Base-by-base conservation (phyloP, 2,888 invertebrate genomes). In the Automeris io region DNA sequence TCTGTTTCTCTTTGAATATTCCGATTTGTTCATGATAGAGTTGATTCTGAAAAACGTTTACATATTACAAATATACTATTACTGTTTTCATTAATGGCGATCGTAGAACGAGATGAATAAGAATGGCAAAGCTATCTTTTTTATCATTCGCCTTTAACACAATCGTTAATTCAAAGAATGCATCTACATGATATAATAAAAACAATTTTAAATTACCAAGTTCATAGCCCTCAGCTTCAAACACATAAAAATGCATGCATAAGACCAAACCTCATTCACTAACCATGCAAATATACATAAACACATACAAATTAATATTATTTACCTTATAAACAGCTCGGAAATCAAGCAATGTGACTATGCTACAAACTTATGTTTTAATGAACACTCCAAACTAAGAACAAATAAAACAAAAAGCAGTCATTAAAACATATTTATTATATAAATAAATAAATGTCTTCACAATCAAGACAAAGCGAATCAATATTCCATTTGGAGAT, bases 11-110 rank as follows among this genome's bases (percentile, higher is more conserved):
- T 29, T 85, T 82, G 41, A 87, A 68, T 37, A 86, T 76, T 2
- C 69, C 53, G 42, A 92, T 85, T 63, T 92, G 91, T 51, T 91
- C 91, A 45, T 89, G 88, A 59, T 90, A 92, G 6, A 91, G 64
- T 67, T 88, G 83, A 61, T 89, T 86, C 90, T 89, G 79, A 51
- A 86, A 78, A 47, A 12, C 39, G 16, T 8, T 32, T 37, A 18
- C 9, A 31, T 37, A 9, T 13, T 33, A 24, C 2, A 23, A 23
- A 25, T 12, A 18, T 18, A 26, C 12, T 7, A n/a, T n/a, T n/a
- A n/a, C n/a, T n/a, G n/a, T n/a, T n/a, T n/a, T n/a, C n/a, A n/a
- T n/a, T n/a, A n/a, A n/a, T n/a, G n/a, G n/a, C n/a, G n/a, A n/a
- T n/a, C n/a, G n/a, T n/a, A n/a, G n/a, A n/a, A n/a, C n/a, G n/a